Conservation (phyloP, 2,888 invertebrate species). For the Eurytoma adleriae region DNA sequence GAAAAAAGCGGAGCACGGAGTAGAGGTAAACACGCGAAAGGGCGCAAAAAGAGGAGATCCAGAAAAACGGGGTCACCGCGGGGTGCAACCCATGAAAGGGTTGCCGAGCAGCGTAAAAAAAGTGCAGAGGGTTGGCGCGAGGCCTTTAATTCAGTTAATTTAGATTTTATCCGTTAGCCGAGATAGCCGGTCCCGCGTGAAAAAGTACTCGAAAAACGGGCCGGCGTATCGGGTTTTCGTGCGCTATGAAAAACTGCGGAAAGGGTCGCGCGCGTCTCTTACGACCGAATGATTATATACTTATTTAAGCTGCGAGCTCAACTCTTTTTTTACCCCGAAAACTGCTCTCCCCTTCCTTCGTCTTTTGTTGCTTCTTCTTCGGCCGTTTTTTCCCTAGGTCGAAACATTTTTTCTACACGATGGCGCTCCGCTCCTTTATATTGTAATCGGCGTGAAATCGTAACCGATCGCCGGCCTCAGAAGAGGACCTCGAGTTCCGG, state of each 20-base stretch:
- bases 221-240: constrained; percentile 36
- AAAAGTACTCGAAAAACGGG: constrained; percentile 56
- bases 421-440: constrained; percentile 62
- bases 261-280: constrained; percentile 62
- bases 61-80: constrained; percentile 57
- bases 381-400: constrained; percentile 31
- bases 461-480: constrained; percentile 72
- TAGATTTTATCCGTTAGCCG: constrained; percentile 76
- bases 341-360: constrained; percentile 18
- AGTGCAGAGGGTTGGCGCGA: constrained; percentile 60
- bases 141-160: constrained; percentile 76
- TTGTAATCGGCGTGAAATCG: constrained; percentile 76
- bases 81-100: constrained; percentile 37
- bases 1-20: constrained; percentile 32
- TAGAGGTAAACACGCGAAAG: constrained; percentile 44
- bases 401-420: constrained; percentile 34
- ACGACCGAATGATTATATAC: constrained; percentile 74
- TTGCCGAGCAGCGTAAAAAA: constrained; percentile 61
- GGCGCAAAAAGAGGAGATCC: constrained; percentile 27
- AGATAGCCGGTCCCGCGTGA: constrained; percentile 52
- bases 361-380: constrained; percentile 57
- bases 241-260: constrained; percentile 47
- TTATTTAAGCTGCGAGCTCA: constrained; percentile 72
- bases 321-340: constrained; percentile 52
- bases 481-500: constrained; percentile 53